Evolutionary conservation across 2,888 invertebrate species (phyloP), one percentile per base, ranked within the genome.

Genomic region (Drosophila pseudotakahashii): DNA sequence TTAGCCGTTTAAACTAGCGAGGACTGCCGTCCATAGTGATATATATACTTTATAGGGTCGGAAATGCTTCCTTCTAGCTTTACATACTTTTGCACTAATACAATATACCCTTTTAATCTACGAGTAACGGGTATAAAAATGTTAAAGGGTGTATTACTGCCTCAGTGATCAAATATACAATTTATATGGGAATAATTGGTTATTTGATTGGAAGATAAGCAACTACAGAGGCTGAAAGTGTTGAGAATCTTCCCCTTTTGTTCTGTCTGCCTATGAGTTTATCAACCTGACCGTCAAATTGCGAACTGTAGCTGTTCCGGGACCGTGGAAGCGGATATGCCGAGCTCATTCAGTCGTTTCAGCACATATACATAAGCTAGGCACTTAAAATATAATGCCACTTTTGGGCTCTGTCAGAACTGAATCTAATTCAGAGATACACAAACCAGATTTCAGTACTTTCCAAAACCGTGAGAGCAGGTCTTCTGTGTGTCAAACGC

Each of bases 181-280:
- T 26, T 23, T 23, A 67, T 55, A 57, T 77, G 16, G 36, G 58
- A 70, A 74, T 59, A 76, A 74, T 78, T 74, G 52, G 42, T 63
- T 57, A 75, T 75, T 59, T 72, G 41, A 70, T 70, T 70, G 63
- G 39, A 50, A 66, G 47, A 23, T 48, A 52, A 39, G 36, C 19
- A 9, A 36, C 45, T 13, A 52, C 30, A 42, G 58, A 34, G 9
- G 37, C 45, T 42, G 36, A 16, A 53, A 37, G 53, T 50, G 54
- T 53, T 51, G 41, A 47, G 47, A 44, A 57, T 19, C 23, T 57
- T 64, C 41, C 50, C 10, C 45, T 59, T 57, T 41, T 39, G 63
- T 67, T 63, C 48, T 70, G 73, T 53, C 67, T 74, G 55, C 55
- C 45, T 50, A 53, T 63, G 66, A 74, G 80, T 70, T 70, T 77